Evolutionary conservation across 1,140 invertebrate genomes (phyloP), one percentile per base, ranked within the genome.

Genomic region (Tribolium madens): DNA sequence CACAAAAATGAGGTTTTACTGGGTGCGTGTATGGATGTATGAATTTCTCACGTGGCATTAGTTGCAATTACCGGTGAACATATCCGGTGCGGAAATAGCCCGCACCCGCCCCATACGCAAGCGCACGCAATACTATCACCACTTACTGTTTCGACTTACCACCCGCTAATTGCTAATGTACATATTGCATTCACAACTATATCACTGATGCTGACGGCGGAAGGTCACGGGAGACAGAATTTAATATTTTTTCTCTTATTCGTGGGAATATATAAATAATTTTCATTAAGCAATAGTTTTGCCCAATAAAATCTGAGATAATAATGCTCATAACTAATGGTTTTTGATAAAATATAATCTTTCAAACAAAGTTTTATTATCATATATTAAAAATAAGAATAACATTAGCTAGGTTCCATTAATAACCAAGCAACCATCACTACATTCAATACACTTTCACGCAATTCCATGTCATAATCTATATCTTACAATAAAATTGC

Each of bases 61-160:
- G 73, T 84, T 81, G 81, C 83, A 83, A 84, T 84, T 84, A 84
- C 83, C 83, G 83, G 83, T 81, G 78, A 75, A 79, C 82, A 84
- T 83, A 78, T 84, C 83, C 83, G 82, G 76, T 76, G 53, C 80
- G 83, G 83, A 84, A 84, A 82, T 84, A 81, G 81, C 81, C 72
- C 48, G 47, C 73, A 68, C 72, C 75, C 77, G 76, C 78, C 57
- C 68, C 70, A 60, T 73, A 78, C 76, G 78, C 78, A 80, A 53
- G 78, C 76, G 76, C 69, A 76, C 60, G 73, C 77, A 75, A 75
- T 60, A 53, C 52, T 73, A 52, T 73, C 52, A 36, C 71, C 31
- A 46, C 33, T 57, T 64, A 69, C 76, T 50, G 46, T 53, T 36
- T 18, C 64, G 42, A 36, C 42, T 48, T 73, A 68, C 46, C 57